Base-by-base conservation (phyloP, 2,797 vertebrate genomes). In the Peromyscus aztecus region DNA sequence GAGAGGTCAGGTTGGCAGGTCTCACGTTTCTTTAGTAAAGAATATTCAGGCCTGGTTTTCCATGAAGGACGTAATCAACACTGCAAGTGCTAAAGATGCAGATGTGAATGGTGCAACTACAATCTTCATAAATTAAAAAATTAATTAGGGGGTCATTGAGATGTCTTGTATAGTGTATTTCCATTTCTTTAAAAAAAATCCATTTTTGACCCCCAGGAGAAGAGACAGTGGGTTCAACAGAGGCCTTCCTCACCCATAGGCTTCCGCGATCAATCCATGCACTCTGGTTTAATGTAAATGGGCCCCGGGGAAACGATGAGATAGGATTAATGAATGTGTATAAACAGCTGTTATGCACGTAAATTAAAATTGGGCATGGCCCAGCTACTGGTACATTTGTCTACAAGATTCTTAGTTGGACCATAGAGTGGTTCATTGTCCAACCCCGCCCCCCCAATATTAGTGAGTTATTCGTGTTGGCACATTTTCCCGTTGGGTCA, bases 1-100 rank as follows among this genome's bases (percentile, higher is more conserved):
- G 63, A 61, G 55, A n/a, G 16, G 55, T 3, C 21, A 0, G 13
- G 67, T 2, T 4, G 1, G 8, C 21, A 9, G 8, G 24, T 0
- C 77, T 81, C 71, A 37, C 37, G 57, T 34, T 14, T 57, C 2
- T 4, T 24, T 21, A 80, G 49, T 7, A 52, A 57, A 46, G 81
- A 6, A 83, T 27, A 63, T 34, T 82, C 75, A 8, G 31, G 19
- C 1, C 31, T 16, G 86, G 46, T 7, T 80, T 27, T 61, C 77
- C 3, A 0, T 0, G 31, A 77, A 61, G 49, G 21, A 16, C 4
- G 11, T 0, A 3, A n/a, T 67, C 8, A 55, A 10, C 27, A 19
- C 1, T 3, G 29, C 76, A 49, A 27, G 4, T 31, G 17, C 29
- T n/a, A 6, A 37, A 24, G 24, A 11, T 40, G 13, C 52, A 40